Evolutionary conservation across 2,888 invertebrate species (phyloP), one percentile per base, ranked within the genome.

Genomic region (Tetropium fuscum): DNA sequence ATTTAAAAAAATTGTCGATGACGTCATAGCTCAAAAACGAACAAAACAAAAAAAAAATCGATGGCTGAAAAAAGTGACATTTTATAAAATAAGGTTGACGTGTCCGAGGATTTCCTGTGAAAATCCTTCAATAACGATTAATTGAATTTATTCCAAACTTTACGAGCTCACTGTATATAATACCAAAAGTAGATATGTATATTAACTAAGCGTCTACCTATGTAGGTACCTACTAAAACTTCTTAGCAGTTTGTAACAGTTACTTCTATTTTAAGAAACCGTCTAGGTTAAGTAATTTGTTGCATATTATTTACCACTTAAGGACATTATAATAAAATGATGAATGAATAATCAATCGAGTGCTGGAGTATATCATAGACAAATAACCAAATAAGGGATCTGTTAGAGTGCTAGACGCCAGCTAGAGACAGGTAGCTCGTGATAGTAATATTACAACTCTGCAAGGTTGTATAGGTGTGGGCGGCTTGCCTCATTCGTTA

Each of bases 371-470:
- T 40, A 25, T 40, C 27, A 51, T 51, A 51, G 51, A 40, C 40
- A 51, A 51, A 51, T 51, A 11, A 51, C 51, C 40, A 40, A 40
- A 51, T 51, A 51, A 51, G 51, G 51, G 11, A 27, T 20, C 27
- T 16, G 36, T 15, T 22, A 20, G 8, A 11, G 40, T 36, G 36
- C 15, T 64, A 62, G 68, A 63, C 68, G 69, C 64, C 69, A 60
- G 62, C 47, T 56, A 62, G 64, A 69, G 67, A 68, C 70, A 70
- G 68, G 70, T 70, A 70, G 70, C 68, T 54, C 55, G 67, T 58
- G 64, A 64, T 64, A 68, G 66, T 62, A 65, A 66, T 61, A 54
- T 68, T 68, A 68, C 63, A 60, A 64, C 60, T 68, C 58, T 62
- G 68, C 66, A 70, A 68, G 70, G 67, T 58, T 64, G 58, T 48